Base-by-base conservation (phyloP, 2,797 vertebrate species). In the Zalophus californianus region DNA sequence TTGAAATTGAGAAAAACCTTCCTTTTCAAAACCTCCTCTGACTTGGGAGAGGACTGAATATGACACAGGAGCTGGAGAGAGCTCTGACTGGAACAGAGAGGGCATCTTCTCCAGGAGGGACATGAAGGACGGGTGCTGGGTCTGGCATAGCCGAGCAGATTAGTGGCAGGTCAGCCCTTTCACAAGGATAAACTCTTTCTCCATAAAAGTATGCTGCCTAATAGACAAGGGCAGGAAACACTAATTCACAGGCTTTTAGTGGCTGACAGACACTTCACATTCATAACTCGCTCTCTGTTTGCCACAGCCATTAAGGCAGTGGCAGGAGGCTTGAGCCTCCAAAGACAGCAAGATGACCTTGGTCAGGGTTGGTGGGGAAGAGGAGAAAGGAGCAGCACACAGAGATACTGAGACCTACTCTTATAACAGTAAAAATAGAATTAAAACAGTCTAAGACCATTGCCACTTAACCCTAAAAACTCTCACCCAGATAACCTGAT, bases 211-310 rank as follows among this genome's bases (percentile, higher is more conserved):
- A 16, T 95, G 48, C 80, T 91, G 29, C 84, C 91, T 94, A 87
- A 92, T 52, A 90, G 90, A 91, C 44, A 38, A n/a, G 38, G 68
- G 23, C 68, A 89, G 85, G 82, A 94, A 97, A 86, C 80, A 91
- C 56, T 97, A 96, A 97, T 92, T 97, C 90, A 88, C 38, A 90
- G 80, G 89, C 93, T 97, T 96, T 97, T 96, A 97, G 93, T 94
- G 82, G 35, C 91, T 97, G 97, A 96, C 79, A 95, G 77, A 94
- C 41, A 91, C 86, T 92, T 95, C 56, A 78, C 84, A 97, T 96
- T 82, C 84, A 83, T 91, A 96, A 86, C 79, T 80, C 0, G 25
- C 35, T 87, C 64, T 94, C 60, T 66, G 44, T 93, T 91, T 94
- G 25, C n/a, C 88, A 27, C 6, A 60, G 77, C 85, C 64, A 72